These are phyloP conservation scores for Drosophila busckii DNA, from an alignment of 1,140 invertebrate genomes.

Conservation along the genomic window DNA sequence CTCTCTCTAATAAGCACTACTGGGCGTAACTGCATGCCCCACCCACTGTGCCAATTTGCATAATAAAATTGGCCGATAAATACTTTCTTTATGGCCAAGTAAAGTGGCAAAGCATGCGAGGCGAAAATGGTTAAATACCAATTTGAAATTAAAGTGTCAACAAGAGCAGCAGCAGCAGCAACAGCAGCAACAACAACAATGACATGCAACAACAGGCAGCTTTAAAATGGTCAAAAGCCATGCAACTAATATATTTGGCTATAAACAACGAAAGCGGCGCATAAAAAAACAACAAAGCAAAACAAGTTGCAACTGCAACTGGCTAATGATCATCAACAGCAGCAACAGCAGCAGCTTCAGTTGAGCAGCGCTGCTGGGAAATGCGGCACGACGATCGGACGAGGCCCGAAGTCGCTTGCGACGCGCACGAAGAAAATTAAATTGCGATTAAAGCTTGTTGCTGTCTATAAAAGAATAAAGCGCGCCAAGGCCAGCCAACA, in stretches of 20 bases:
- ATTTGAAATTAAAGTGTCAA: slow-evolving; percentile 71
- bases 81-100: slow-evolving; percentile 56
- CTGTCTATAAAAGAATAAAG: slow-evolving; percentile 77
- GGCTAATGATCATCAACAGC: slow-evolving; percentile 32
- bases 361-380: slow-evolving; percentile 21
- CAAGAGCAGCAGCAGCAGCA: slow-evolving; percentile 17
- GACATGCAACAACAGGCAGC: slow-evolving; percentile 52
- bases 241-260: slow-evolving; percentile 67
- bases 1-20: slow-evolving; percentile 1
- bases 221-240: slow-evolving; percentile 57
- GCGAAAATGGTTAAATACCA: slow-evolving; percentile 59
- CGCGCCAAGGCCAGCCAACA: slow-evolving; percentile 61
- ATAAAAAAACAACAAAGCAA: slow-evolving; percentile 33
- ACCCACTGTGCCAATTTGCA: slow-evolving; percentile 43
- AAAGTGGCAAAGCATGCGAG: slow-evolving; percentile 20
- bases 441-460: slow-evolving; percentile 54
- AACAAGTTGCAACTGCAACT: slow-evolving; percentile 40
- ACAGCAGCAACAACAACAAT: neutral
- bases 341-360: slow-evolving; percentile 8
- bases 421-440: slow-evolving; percentile 60
- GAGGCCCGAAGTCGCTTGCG: slow-evolving; percentile 13
- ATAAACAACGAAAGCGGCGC: slow-evolving; percentile 68
- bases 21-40: slow-evolving; percentile 18
- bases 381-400: slow-evolving; percentile 11
- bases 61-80: slow-evolving; percentile 55